Percentiles rank a stretch among this genome's conserved stretches.
Conservation (phyloP, 2,888 invertebrate species). For the Chalcis sispes region DNA sequence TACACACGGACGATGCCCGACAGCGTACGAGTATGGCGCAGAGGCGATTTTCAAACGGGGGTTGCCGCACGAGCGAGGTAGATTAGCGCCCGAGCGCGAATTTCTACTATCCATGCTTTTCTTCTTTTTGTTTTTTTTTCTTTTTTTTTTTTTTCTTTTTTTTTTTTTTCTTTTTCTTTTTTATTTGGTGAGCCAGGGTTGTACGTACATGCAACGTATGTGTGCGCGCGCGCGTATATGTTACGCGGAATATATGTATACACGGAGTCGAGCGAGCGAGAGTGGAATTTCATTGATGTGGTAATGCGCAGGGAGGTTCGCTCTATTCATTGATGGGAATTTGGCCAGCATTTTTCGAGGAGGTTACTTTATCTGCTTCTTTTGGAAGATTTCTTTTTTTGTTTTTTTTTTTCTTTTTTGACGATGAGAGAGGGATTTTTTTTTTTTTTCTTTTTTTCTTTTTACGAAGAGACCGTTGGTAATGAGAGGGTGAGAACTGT, state of each 20-base stretch:
- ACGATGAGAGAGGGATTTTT: neutral
- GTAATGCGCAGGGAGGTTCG: constrained; percentile 17
- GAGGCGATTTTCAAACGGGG: neutral
- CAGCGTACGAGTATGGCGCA: too few relatives aligned
- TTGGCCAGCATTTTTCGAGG: constrained; percentile 33
- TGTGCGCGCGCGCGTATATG: neutral
- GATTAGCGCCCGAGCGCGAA: constrained; percentile 35
- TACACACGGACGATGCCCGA: too few relatives aligned
- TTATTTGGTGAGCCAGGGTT: neutral
- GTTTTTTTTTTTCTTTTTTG: neutral
- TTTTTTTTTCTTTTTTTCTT: neutral
- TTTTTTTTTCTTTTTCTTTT: neutral
- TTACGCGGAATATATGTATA: too few relatives aligned
- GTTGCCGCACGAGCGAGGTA: constrained; percentile 32
- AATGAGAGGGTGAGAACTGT: constrained; percentile 4
- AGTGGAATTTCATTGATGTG: constrained; percentile 45
- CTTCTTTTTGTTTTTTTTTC: too few relatives aligned
- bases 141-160: neutral
- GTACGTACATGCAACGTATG: too few relatives aligned
- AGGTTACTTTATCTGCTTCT: neutral
- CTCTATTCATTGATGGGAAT: constrained; percentile 46
- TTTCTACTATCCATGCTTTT: too few relatives aligned
- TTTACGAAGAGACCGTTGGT: neutral
- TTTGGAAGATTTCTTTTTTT: neutral
- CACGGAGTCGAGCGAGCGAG: neutral